Percentiles rank a stretch among this genome's conserved stretches.
phyloP scores from a whole-genome alignment of 2,113 vertebrate species.

The Forbesichthys agassizii region DNA sequence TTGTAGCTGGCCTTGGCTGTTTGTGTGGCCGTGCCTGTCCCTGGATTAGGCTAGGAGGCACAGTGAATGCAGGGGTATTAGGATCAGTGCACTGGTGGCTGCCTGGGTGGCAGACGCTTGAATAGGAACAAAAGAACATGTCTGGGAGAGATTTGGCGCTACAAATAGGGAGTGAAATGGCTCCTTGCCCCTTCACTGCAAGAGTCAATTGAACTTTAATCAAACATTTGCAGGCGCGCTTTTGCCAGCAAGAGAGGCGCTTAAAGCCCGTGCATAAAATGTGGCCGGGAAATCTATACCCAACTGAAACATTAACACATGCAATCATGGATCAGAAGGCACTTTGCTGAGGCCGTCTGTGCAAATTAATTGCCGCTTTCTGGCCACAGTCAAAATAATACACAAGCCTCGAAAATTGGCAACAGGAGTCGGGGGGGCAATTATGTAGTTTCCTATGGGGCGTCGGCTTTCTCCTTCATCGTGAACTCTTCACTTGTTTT shows the following conservation, averaged over 20 bases:
- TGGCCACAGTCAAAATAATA: constrained; percentile 75
- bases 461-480: constrained; percentile 22
- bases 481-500: constrained; percentile 47
- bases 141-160: constrained; percentile 78
- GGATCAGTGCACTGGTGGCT: constrained; percentile 74
- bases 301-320: constrained; percentile 91
- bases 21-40: constrained; percentile 73
- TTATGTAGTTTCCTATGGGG: constrained; percentile 46
- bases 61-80: constrained; percentile 80
- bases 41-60: constrained; percentile 79
- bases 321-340: constrained; percentile 88
- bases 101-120: constrained; percentile 85
- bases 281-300: constrained; percentile 89
- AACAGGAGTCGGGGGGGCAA: constrained; percentile 62
- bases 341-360: constrained; percentile 81
- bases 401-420: constrained; percentile 60
- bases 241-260: constrained; percentile 72
- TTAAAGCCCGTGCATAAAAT: constrained; percentile 88
- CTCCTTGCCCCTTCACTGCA: constrained; percentile 76
- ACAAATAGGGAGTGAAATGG: constrained; percentile 82
- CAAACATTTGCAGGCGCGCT: constrained; percentile 85
- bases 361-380: constrained; percentile 82
- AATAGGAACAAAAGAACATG: constrained; percentile 87
- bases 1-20: constrained; percentile 68
- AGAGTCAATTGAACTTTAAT: constrained; percentile 93